A percentile compares a stretch with the other conserved stretches of the same genome.
Evolutionary conservation across 1,140 invertebrate species (phyloP).

Genomic region (Drosophila takahashii): DNA sequence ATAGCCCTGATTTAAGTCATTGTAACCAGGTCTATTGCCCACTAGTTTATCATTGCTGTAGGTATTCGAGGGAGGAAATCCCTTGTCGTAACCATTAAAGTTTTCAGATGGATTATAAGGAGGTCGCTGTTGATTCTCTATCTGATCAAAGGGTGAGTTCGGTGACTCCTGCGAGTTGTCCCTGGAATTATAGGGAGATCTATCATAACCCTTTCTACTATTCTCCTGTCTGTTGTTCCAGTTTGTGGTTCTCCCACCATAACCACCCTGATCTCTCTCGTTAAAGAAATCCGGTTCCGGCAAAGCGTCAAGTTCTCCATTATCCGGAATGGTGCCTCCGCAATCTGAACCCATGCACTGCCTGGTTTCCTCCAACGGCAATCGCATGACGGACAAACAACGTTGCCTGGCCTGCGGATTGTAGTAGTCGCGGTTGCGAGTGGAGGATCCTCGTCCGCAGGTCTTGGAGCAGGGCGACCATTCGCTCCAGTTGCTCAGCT

Average conservation of each 20-base stretch:
- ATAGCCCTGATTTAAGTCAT: constrained; percentile 30
- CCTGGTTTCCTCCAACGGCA: constrained; percentile 59
- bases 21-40: constrained; percentile 26
- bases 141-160: constrained; percentile 4
- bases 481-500: constrained; percentile 89
- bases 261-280: constrained; percentile 30
- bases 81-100: constrained; percentile 4
- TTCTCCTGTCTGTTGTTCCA: constrained; percentile 22
- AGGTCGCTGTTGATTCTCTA: not conserved
- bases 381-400: constrained; percentile 48
- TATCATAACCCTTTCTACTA: constrained; percentile 15
- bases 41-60: constrained; percentile 47
- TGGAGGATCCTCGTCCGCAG: constrained; percentile 85
- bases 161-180: constrained; percentile 10
- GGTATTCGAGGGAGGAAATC: constrained; percentile 21
- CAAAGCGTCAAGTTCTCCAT: constrained; percentile 47
- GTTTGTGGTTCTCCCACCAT: not conserved
- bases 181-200: constrained; percentile 1
- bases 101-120: not conserved
- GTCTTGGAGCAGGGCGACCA: constrained; percentile 91
- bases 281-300: constrained; percentile 35
- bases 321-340: constrained; percentile 64
- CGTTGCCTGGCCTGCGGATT: constrained; percentile 61
- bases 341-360: constrained; percentile 64
- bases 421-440: constrained; percentile 57